A percentile compares a stretch with the other conserved stretches of the same genome.
Evolutionary conservation across 2,797 vertebrate species (phyloP).

Genomic region (Phyllotis vaccarum): DNA sequence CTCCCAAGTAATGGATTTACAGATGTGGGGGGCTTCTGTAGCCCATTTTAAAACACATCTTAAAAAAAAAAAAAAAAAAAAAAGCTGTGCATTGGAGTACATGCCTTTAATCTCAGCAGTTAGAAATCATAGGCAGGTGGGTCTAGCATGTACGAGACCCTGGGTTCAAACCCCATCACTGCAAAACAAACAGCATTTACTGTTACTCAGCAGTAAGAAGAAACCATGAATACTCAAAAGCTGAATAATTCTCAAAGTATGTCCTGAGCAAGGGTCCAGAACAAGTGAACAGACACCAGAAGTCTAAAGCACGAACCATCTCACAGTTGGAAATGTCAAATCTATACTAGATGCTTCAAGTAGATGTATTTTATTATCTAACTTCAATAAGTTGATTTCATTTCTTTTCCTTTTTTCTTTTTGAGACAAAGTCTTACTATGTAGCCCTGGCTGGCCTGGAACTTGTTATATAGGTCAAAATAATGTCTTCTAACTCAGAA

Average conservation of each 20-base stretch:
- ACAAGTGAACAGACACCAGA: not conserved
- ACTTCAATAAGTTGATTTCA: not conserved
- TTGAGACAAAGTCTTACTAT: not conserved
- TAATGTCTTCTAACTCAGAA: not conserved
- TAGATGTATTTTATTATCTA: not conserved
- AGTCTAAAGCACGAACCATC: not conserved
- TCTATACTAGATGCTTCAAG: not conserved
- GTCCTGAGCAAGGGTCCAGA: not conserved
- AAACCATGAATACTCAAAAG: not conserved
- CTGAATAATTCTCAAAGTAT: not conserved
- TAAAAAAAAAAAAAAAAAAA: not conserved
- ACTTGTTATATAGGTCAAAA: not conserved
- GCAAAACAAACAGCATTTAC: not conserved
- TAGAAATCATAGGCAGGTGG: not conserved
- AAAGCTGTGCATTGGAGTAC: not conserved
- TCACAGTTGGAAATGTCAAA: not conserved
- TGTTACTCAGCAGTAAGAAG: not conserved
- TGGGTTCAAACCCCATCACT: not conserved
- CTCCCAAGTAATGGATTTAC: not conserved
- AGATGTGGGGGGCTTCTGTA: not conserved
- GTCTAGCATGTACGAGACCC: not conserved
- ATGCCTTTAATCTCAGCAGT: not conserved
- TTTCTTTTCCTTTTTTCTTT: not conserved
- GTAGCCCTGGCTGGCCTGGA: not conserved
- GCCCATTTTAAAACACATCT: not conserved